These are phyloP conservation scores for Lacanobia oleracea DNA, from an alignment of 2,888 invertebrate genomes.

Conservation along the genomic window DNA sequence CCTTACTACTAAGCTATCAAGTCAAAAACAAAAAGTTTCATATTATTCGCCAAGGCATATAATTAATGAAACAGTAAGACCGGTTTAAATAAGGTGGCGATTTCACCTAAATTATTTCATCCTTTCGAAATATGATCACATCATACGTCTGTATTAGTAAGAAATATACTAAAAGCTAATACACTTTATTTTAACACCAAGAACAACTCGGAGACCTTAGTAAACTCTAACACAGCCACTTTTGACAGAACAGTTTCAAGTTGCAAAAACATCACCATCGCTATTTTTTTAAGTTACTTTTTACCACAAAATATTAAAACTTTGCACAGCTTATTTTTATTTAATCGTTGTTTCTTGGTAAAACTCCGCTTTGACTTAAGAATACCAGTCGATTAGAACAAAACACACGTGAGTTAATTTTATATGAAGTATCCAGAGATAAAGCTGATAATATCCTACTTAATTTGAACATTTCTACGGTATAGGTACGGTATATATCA, in stretches of 20 bases:
- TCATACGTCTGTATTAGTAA: background rate
- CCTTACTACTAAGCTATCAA: background rate
- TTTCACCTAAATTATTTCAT: background rate
- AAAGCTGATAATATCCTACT: conserved; percentile 29
- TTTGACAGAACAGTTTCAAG: conserved; percentile 26
- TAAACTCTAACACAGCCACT: conserved; percentile 24
- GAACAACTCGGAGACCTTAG: conserved; percentile 35
- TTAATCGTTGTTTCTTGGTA: background rate
- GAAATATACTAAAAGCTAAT: background rate
- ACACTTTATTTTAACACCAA: background rate
- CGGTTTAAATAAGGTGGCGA: background rate
- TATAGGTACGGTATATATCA: background rate
- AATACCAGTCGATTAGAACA: conserved; percentile 5
- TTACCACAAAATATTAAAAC: conserved; percentile 7
- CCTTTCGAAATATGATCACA: background rate
- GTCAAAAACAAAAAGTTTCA: conserved; percentile 2
- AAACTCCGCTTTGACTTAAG: conserved; percentile 7
- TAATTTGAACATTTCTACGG: conserved; percentile 20
- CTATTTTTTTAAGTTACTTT: conserved; percentile 12
- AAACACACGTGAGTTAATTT: conserved; percentile 6
- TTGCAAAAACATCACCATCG: conserved; percentile 53
- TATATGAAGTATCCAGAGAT: conserved; percentile 43
- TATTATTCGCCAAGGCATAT: background rate
- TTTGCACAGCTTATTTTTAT: conserved; percentile 17
- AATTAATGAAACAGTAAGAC: conserved; percentile 18